These are phyloP conservation scores for Umimayanthus chanpuru DNA, from an alignment of 92 coral and sea anemone genomes.

Conservation along the genomic window DNA sequence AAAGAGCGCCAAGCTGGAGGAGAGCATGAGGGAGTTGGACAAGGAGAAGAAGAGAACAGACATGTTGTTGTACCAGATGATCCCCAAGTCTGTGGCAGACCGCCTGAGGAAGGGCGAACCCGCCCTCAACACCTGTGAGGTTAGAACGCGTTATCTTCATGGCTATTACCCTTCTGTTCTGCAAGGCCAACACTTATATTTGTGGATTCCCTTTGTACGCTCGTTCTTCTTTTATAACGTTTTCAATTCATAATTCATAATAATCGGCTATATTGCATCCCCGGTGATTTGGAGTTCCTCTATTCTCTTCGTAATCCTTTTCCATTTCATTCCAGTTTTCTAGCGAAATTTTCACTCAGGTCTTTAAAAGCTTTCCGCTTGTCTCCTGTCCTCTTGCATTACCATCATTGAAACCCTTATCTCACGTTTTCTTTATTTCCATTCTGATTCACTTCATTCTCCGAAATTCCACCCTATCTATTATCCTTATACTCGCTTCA, in stretches of 20 bases:
- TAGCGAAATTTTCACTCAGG: not conserved
- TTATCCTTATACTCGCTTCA: too few species aligned
- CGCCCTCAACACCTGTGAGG: slow-evolving; percentile 89
- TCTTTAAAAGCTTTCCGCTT: not conserved
- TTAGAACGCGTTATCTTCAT: slow-evolving; percentile 11
- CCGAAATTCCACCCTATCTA: not conserved
- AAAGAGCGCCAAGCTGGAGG: slow-evolving; percentile 88
- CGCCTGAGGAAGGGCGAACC: slow-evolving; percentile 88
- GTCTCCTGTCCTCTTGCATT: not conserved
- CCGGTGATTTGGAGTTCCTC: not conserved
- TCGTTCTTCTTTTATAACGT: too few species aligned
- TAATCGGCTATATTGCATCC: not conserved
- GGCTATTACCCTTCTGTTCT: not conserved
- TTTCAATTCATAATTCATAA: too few species aligned
- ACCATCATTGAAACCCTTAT: too few species aligned
- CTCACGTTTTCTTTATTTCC: not conserved
- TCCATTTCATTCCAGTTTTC: not conserved
- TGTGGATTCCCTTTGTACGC: too few species aligned
- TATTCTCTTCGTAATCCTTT: not conserved
- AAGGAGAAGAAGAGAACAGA: slow-evolving; percentile 81
- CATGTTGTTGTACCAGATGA: slow-evolving; percentile 85
- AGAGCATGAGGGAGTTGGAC: slow-evolving; percentile 86
- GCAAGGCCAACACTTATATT: too few species aligned
- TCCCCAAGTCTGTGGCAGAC: slow-evolving; percentile 85
- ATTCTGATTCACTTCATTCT: not conserved